Conservation (phyloP, 2,113 vertebrate genomes). For the Zingel zingel region DNA sequence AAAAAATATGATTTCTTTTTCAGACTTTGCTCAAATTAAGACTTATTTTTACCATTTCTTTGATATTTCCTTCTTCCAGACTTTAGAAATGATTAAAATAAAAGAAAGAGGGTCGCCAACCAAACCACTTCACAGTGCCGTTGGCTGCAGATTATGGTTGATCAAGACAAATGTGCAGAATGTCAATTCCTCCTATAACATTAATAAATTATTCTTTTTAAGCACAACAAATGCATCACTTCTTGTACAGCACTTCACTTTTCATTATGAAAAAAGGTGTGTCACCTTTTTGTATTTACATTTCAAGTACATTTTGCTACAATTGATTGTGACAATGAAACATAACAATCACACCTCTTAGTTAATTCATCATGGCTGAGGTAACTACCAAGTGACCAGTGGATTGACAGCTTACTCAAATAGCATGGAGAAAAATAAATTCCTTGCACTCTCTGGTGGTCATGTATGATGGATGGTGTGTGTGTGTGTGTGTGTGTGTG, state of each 20-base stretch:
- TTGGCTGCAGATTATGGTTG: not conserved
- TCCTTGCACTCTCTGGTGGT: conserved; percentile 36
- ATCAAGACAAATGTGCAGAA: not conserved
- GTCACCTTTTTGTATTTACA: not conserved
- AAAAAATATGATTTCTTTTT: not conserved
- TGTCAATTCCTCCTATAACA: not conserved
- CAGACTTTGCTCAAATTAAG: not conserved
- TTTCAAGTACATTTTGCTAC: conserved; percentile 9
- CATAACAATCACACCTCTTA: not conserved
- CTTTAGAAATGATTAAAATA: not conserved
- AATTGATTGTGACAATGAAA: conserved; percentile 1
- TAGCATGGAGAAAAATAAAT: conserved; percentile 5
- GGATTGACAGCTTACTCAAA: conserved; percentile 32
- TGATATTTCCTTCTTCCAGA: not conserved
- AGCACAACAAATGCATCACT: not conserved
- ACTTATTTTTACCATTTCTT: not conserved
- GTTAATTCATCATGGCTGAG: conserved; percentile 20
- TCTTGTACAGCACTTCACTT: not conserved
- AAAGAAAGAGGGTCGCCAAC: not conserved
- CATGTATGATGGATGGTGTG: conserved; percentile 48
- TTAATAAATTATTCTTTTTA: not conserved
- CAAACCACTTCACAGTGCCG: not conserved
- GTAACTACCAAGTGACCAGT: conserved; percentile 5
- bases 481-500: conserved; percentile 43
- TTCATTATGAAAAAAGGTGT: not conserved